phyloP scores from a whole-genome alignment of 23 tunicate genomes.

The Trididemnum miniatum region DNA sequence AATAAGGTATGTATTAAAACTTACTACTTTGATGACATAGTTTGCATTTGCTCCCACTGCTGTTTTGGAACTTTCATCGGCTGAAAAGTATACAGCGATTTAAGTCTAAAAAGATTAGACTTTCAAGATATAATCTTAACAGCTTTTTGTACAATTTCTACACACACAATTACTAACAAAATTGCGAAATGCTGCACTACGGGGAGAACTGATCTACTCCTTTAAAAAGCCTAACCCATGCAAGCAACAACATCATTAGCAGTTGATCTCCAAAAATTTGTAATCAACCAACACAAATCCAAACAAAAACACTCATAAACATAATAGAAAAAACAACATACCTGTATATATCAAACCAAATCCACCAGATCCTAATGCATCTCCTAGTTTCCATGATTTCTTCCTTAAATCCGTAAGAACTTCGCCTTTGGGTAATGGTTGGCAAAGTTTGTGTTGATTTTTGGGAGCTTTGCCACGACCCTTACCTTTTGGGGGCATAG shows the following conservation, averaged over 20 bases:
- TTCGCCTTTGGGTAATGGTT: constrained; percentile 38
- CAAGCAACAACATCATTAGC: too few relatives aligned
- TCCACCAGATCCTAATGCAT: constrained; percentile 93
- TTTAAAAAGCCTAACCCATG: too few relatives aligned
- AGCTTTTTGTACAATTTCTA: too few relatives aligned
- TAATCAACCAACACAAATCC: not conserved
- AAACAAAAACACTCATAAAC: not conserved
- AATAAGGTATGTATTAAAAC: too few relatives aligned
- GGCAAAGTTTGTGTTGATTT: constrained; percentile 46
- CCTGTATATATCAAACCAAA: constrained; percentile 93
- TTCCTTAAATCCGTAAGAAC: constrained; percentile 63
- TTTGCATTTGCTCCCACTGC: constrained; percentile 56
- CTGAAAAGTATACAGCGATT: constrained; percentile 27
- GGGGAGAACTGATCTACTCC: too few relatives aligned
- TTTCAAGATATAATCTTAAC: too few relatives aligned
- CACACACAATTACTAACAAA: too few relatives aligned
- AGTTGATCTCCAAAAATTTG: too few relatives aligned
- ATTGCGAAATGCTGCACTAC: too few relatives aligned
- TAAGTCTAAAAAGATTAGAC: too few relatives aligned
- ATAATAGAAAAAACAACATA: not conserved
- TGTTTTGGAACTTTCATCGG: constrained; percentile 34
- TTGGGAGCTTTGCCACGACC: constrained; percentile 59
- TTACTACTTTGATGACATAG: constrained; percentile 90
- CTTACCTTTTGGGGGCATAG: constrained; percentile 73
- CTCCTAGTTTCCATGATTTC: constrained; percentile 73